A percentile compares a stretch with the other conserved stretches of the same genome.
Conservation (phyloP, 2,113 vertebrate species). For the Anolis sagrei region DNA sequence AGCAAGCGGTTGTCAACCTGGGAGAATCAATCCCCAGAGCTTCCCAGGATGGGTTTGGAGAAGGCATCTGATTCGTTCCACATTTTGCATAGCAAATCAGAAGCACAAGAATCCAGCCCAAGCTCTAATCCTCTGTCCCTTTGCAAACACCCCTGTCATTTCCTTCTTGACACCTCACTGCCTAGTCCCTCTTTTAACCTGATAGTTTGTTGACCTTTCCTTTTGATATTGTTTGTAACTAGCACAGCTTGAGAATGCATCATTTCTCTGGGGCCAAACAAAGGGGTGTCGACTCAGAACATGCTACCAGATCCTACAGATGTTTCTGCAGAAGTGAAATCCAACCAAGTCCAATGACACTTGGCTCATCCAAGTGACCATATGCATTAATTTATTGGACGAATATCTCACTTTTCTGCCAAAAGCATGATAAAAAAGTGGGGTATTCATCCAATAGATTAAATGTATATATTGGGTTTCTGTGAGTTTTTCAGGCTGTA, state of each 20-base stretch:
- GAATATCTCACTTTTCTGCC: neutral
- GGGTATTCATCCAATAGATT: no score
- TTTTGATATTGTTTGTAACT: neutral
- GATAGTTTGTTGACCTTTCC: constrained; percentile 11
- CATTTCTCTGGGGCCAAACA: neutral
- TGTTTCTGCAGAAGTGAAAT: neutral
- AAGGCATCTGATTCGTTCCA: constrained; percentile 9
- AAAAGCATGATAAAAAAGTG: neutral
- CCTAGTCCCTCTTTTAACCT: neutral
- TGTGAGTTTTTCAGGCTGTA: no score
- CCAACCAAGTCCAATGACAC: neutral
- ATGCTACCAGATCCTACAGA: neutral
- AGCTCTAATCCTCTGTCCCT: neutral
- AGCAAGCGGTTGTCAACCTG: neutral
- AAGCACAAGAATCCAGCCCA: neutral
- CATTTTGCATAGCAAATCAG: neutral
- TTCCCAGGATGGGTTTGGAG: neutral
- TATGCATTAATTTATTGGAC: neutral
- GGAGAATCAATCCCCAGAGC: neutral
- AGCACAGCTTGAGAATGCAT: constrained; percentile 4
- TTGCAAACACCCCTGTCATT: neutral
- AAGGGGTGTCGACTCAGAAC: neutral
- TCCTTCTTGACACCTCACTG: constrained; percentile 9
- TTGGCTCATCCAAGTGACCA: neutral
- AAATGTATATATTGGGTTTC: no score